Percentiles rank a stretch among this genome's conserved stretches.
Conservation (phyloP, 2,113 vertebrate species). For the Callocephalon fimbriatum region DNA sequence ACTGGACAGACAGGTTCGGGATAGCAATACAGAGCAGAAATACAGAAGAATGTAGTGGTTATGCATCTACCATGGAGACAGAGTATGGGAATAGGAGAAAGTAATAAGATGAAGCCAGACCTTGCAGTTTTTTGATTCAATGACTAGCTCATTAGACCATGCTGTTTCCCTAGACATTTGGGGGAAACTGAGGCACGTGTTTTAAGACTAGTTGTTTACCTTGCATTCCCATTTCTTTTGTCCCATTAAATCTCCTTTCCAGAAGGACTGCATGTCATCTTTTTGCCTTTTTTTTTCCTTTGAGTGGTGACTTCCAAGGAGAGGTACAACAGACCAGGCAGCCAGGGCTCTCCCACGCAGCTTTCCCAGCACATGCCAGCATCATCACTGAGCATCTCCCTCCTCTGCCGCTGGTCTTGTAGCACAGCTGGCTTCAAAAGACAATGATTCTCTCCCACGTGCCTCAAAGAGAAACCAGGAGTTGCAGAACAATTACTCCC, state of each 20-base stretch:
- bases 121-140: background rate
- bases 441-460: constrained; percentile 33
- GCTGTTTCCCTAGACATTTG: background rate
- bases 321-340: background rate
- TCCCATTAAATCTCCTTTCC: background rate
- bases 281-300: background rate
- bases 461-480: constrained; percentile 66
- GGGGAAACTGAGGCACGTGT: fast-evolving
- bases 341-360: background rate
- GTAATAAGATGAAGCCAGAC: background rate
- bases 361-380: background rate
- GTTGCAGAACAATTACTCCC: constrained; percentile 57
- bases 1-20: background rate
- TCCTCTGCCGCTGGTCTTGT: background rate
- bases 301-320: background rate
- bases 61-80: background rate
- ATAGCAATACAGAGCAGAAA: background rate
- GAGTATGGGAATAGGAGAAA: background rate
- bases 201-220: background rate
- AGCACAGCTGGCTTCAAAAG: constrained; percentile 33
- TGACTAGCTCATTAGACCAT: background rate
- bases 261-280: background rate
- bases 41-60: background rate
- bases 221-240: background rate
- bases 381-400: background rate